These are phyloP conservation scores for Brachystomella parvula DNA, from an alignment of 1,140 invertebrate genomes.

Conservation along the genomic window DNA sequence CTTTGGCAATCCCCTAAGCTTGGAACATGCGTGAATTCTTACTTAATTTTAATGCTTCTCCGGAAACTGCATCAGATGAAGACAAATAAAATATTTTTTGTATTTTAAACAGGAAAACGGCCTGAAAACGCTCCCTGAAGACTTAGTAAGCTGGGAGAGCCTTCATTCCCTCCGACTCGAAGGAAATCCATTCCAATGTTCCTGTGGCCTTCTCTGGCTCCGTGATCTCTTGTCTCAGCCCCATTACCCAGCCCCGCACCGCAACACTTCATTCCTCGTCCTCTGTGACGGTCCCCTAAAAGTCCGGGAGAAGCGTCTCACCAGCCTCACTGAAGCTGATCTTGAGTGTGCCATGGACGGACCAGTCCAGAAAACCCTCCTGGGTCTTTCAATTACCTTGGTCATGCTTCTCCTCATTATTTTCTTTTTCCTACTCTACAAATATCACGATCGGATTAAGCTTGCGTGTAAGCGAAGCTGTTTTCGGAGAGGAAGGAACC, in stretches of 20 bases:
- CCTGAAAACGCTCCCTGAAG: slow-evolving; percentile 62
- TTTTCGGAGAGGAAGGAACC: slow-evolving; percentile 19
- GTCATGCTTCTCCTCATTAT: slow-evolving; percentile 59
- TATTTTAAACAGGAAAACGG: slow-evolving; percentile 60
- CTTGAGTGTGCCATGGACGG: slow-evolving; percentile 69
- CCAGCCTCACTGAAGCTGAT: slow-evolving; percentile 60
- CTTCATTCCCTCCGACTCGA: slow-evolving; percentile 65
- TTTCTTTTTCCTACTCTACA: slow-evolving; percentile 62
- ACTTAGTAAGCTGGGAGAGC: slow-evolving; percentile 67
- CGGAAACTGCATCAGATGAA: neutral
- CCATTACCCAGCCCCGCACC: no score
- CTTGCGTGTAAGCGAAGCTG: slow-evolving; percentile 57
- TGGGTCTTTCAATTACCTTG: slow-evolving; percentile 60
- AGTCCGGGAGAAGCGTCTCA: slow-evolving; percentile 58
- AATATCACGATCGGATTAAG: slow-evolving; percentile 63
- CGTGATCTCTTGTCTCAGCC: slow-evolving; percentile 53
- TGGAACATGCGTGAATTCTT: no score
- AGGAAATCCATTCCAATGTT: slow-evolving; percentile 73
- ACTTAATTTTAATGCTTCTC: no score
- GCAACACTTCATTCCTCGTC: slow-evolving; percentile 43
- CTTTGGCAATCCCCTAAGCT: no score
- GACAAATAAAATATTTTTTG: neutral
- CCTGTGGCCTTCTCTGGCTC: slow-evolving; percentile 70
- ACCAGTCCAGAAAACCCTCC: slow-evolving; percentile 64
- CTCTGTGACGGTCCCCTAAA: slow-evolving; percentile 63